A percentile compares a stretch with the other conserved stretches of the same genome.
Evolutionary conservation across 2,888 invertebrate species (phyloP).

Genomic region (Atrina japonica): DNA sequence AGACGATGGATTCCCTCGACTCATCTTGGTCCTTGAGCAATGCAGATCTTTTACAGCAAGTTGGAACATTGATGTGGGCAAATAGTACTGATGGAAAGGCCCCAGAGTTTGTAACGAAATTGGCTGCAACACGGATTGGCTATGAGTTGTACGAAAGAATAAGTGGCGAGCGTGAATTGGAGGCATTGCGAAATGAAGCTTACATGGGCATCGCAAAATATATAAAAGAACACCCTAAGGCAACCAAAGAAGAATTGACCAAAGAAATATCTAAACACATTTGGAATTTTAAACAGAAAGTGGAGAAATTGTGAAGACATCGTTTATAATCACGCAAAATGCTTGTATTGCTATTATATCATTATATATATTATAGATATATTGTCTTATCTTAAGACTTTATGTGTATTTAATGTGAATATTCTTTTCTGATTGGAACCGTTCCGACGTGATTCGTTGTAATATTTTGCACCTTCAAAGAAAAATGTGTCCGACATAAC

Average conservation of each 20-base stretch:
- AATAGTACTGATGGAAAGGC: slow-evolving; percentile 49
- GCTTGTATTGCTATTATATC: not conserved
- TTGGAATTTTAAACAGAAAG: slow-evolving; percentile 61
- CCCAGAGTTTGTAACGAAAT: slow-evolving; percentile 53
- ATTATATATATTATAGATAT: no score
- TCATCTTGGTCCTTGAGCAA: slow-evolving; percentile 49
- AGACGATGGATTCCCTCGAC: slow-evolving; percentile 40
- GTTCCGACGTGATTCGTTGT: not conserved
- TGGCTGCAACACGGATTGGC: slow-evolving; percentile 60
- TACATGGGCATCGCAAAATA: slow-evolving; percentile 69
- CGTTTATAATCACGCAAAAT: not conserved
- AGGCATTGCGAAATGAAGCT: slow-evolving; percentile 67
- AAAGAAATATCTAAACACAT: slow-evolving; percentile 70
- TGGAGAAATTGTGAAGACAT: slow-evolving; percentile 61
- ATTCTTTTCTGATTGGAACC: no score
- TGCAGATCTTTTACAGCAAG: slow-evolving; percentile 61
- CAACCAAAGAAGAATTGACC: slow-evolving; percentile 66
- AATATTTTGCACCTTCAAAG: no score
- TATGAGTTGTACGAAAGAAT: slow-evolving; percentile 58
- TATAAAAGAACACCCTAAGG: slow-evolving; percentile 73
- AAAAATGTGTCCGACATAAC: no score
- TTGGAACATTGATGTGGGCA: slow-evolving; percentile 63
- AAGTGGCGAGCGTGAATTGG: slow-evolving; percentile 68
- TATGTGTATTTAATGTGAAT: no score
- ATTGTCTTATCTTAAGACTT: no score